Conservation (phyloP, 2,797 vertebrate species). For the Echeneis naucrates region DNA sequence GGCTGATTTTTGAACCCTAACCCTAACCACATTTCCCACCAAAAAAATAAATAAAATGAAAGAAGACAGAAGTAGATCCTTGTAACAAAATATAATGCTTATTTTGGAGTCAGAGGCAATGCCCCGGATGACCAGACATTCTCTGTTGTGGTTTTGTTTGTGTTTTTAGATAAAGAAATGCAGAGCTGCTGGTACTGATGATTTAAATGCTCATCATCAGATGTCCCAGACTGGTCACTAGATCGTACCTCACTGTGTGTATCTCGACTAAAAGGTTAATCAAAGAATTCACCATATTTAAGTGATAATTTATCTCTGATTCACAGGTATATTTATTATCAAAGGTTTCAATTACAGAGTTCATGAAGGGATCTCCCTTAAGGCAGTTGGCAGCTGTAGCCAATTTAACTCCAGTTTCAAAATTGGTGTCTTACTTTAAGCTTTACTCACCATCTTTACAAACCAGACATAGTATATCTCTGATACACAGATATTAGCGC, state of each 20-base stretch:
- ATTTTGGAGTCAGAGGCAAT: slow-evolving; percentile 70
- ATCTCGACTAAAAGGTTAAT: slow-evolving; percentile 58
- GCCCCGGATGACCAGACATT: slow-evolving; percentile 68
- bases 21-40: no score
- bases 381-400: slow-evolving; percentile 64
- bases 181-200: slow-evolving; percentile 74
- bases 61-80: slow-evolving; percentile 54
- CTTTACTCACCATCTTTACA: neutral
- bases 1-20: slow-evolving; percentile 58
- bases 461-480: neutral
- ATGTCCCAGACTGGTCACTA: slow-evolving; percentile 60
- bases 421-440: slow-evolving; percentile 40
- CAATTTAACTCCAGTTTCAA: slow-evolving; percentile 50
- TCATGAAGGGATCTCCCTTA: slow-evolving; percentile 54
- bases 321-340: slow-evolving; percentile 60
- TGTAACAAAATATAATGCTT: slow-evolving; percentile 74
- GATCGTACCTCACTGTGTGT: slow-evolving; percentile 21
- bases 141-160: slow-evolving; percentile 75
- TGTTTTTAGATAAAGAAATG: no score
- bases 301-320: slow-evolving; percentile 70
- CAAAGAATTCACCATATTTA: slow-evolving; percentile 48
- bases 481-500: neutral
- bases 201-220: slow-evolving; percentile 68
- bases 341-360: slow-evolving; percentile 61
- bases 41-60: no score